Evolutionary conservation across 2,113 vertebrate species (phyloP).

Genomic region (Calonectris borealis): DNA sequence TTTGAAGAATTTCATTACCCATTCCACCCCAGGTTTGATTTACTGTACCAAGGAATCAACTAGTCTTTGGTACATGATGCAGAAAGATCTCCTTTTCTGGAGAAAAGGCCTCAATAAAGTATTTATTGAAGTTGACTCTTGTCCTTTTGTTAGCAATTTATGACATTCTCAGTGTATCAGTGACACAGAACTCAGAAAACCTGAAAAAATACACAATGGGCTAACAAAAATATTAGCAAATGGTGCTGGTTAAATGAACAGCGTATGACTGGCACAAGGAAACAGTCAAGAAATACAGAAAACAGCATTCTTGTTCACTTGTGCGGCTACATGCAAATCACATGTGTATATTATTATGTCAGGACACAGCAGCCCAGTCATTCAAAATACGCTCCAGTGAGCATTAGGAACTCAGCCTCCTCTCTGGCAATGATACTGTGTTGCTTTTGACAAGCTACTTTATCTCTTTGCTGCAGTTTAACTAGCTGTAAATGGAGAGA

Average conservation of each 20-base stretch:
- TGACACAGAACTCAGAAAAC: background rate
- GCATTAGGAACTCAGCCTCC: background rate
- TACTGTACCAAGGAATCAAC: background rate
- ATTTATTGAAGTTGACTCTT: background rate
- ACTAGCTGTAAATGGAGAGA: background rate
- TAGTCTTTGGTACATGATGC: background rate
- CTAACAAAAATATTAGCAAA: background rate
- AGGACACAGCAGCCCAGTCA: background rate
- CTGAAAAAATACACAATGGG: background rate
- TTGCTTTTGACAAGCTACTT: background rate
- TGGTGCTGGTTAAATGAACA: background rate
- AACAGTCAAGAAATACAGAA: background rate
- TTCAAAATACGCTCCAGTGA: background rate
- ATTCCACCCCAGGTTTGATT: background rate
- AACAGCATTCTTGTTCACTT: background rate
- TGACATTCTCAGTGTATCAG: background rate
- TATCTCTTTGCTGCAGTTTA: background rate
- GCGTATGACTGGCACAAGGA: background rate
- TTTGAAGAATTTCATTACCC: background rate
- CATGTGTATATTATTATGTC: rapidly evolving
- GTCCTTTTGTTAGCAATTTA: background rate
- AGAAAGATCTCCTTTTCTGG: background rate
- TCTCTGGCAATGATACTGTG: background rate
- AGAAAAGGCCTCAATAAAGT: background rate
- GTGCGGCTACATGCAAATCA: background rate